Percentiles rank a stretch among this genome's conserved stretches.
phyloP scores from a whole-genome alignment of 1,140 invertebrate species.

The Arctopsyche grandis region DNA sequence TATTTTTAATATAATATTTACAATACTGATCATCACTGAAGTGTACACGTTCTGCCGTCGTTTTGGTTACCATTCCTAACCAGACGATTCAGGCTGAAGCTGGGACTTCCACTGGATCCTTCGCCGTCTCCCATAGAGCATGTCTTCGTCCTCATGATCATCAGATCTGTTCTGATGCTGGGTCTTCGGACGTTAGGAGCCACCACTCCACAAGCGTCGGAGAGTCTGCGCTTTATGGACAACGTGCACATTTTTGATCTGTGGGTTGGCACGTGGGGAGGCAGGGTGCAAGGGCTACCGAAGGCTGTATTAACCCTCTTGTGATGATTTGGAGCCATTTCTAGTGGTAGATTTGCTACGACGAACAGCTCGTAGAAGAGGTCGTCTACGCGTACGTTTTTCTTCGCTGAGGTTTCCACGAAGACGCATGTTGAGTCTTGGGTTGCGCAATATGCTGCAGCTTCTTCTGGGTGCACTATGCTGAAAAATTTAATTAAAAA shows the following conservation, averaged over 20 bases:
- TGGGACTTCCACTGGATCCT: slow-evolving; percentile 63
- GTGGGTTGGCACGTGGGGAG: slow-evolving; percentile 72
- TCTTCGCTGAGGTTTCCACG: slow-evolving; percentile 83
- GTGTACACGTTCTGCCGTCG: slow-evolving; percentile 61
- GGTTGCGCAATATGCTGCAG: slow-evolving; percentile 73
- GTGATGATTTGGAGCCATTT: slow-evolving; percentile 90
- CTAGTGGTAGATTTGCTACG: slow-evolving; percentile 80
- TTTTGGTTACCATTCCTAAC: slow-evolving; percentile 59
- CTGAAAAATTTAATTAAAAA: slow-evolving; percentile 59
- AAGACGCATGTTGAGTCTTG: slow-evolving; percentile 80
- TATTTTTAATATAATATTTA: slow-evolving; percentile 1
- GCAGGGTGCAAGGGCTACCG: slow-evolving; percentile 76
- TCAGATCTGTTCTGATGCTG: slow-evolving; percentile 84
- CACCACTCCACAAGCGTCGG: slow-evolving; percentile 86
- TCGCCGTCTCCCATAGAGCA: slow-evolving; percentile 74
- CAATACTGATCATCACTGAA: slow-evolving; percentile 60
- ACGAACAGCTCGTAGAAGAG: slow-evolving; percentile 84
- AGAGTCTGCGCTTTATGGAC: slow-evolving; percentile 81
- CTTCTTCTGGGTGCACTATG: slow-evolving; percentile 77
- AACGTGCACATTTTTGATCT: slow-evolving; percentile 78
- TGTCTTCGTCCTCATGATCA: slow-evolving; percentile 85
- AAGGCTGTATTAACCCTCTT: slow-evolving; percentile 76
- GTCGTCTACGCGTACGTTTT: slow-evolving; percentile 81
- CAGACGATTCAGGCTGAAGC: slow-evolving; percentile 63
- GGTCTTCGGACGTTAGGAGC: slow-evolving; percentile 84